These are phyloP conservation scores for Scomberomorus guttatus DNA, from an alignment of 2,797 vertebrate genomes.

Conservation along the genomic window DNA sequence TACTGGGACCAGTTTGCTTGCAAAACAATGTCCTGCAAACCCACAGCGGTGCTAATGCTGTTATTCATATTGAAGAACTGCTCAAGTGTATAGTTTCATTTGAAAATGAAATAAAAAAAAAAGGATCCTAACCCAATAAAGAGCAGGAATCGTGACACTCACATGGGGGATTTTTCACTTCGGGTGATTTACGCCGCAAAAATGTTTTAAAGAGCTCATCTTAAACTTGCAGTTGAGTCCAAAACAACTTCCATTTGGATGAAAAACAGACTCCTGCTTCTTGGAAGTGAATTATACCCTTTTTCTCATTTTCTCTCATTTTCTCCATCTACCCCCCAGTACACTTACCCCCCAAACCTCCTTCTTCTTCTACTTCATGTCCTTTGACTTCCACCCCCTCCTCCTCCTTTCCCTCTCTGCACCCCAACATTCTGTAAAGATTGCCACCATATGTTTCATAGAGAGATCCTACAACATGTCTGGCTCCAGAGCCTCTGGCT, in stretches of 20 bases:
- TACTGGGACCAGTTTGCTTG: not conserved
- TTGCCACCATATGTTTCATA: conserved; percentile 78
- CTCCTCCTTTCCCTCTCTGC: conserved; percentile 26
- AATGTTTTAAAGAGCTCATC: conserved; percentile 58
- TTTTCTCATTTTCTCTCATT: conserved; percentile 14
- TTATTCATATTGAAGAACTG: conserved; percentile 22
- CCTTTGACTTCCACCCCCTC: conserved; percentile 30
- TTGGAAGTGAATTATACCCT: conserved; percentile 63
- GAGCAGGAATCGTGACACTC: conserved; percentile 11
- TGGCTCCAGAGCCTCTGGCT: conserved; percentile 56
- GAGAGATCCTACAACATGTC: conserved; percentile 48
- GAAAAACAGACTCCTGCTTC: conserved; percentile 74
- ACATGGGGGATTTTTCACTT: conserved; percentile 23
- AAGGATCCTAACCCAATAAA: conserved; percentile 42
- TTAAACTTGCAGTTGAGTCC: conserved; percentile 48
- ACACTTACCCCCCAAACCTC: conserved; percentile 44
- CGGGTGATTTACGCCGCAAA: conserved; percentile 38
- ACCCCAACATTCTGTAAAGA: conserved; percentile 63
- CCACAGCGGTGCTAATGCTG: conserved; percentile 18
- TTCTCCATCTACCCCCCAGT: conserved; percentile 6
- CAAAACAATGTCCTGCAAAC: conserved; percentile 16
- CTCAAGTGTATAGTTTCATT: conserved; percentile 33
- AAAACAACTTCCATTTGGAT: conserved; percentile 67
- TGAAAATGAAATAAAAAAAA: conserved; percentile 47
- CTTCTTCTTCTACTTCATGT: conserved; percentile 36